Percentiles rank a stretch among this genome's conserved stretches.
These are phyloP conservation scores for Hirtodrosophila confusa DNA, from an alignment of 2,888 invertebrate genomes.

Conservation along the genomic window DNA sequence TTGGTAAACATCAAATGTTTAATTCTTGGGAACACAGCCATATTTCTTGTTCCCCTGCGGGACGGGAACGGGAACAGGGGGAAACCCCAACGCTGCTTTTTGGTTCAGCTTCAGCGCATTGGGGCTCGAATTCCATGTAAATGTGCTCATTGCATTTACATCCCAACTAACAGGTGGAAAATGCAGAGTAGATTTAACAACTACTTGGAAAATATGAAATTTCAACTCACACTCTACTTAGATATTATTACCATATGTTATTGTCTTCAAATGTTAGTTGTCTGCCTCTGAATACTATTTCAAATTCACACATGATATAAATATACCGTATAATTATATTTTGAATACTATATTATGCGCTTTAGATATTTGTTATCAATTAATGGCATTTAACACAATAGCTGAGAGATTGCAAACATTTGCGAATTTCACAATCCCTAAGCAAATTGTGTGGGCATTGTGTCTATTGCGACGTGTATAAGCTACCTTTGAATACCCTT, in stretches of 20 bases:
- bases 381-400: too few species aligned
- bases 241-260: too few species aligned
- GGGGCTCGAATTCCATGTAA: constrained; percentile 56
- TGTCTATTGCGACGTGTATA: too few species aligned
- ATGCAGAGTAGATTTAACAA: constrained; percentile 22
- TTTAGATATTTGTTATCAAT: too few species aligned
- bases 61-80: neutral
- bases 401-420: constrained; percentile 20
- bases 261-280: too few species aligned
- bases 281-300: too few species aligned
- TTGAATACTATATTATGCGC: too few species aligned
- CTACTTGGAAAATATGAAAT: constrained; percentile 19
- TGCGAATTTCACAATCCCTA: constrained; percentile 47
- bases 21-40: constrained; percentile 69
- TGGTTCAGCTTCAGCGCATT: constrained; percentile 64
- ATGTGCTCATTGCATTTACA: constrained; percentile 30
- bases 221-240: too few species aligned
- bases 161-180: constrained; percentile 36
- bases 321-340: too few species aligned
- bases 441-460: neutral
- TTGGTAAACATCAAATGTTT: constrained; percentile 69
- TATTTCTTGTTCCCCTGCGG: constrained; percentile 22
- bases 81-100: constrained; percentile 13
- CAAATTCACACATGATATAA: too few species aligned
- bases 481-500: too few species aligned